Conservation (phyloP, 23 tunicate genomes). For the Styela clava region DNA sequence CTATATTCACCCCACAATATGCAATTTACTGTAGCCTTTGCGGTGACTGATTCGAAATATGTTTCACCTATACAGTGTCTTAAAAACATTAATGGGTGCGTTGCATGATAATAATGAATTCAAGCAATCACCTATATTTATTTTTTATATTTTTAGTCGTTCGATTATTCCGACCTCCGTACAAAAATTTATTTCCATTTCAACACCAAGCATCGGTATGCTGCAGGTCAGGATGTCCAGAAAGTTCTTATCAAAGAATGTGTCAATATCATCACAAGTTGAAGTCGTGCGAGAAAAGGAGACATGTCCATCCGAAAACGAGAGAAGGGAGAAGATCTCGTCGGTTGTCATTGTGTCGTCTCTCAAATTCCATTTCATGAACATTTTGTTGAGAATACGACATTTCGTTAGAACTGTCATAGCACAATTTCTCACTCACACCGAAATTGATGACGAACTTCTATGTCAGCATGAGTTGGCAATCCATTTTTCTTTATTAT, state of each 20-base stretch:
- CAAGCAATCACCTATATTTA: too few species aligned
- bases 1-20: too few species aligned
- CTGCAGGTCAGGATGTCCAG: constrained; percentile 22
- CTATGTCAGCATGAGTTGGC: background rate
- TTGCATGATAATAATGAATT: too few species aligned
- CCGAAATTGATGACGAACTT: too few species aligned
- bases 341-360: background rate
- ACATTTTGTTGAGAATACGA: too few species aligned
- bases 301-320: background rate
- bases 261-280: constrained; percentile 13
- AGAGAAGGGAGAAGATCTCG: background rate
- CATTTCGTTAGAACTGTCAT: too few species aligned
- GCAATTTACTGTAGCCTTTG: too few species aligned
- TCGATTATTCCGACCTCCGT: constrained; percentile 11
- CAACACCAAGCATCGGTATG: constrained; percentile 22
- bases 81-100: too few species aligned
- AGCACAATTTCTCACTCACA: too few species aligned
- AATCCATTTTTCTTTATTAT: too few species aligned
- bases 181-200: constrained; percentile 12
- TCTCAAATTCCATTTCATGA: background rate
- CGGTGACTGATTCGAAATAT: too few species aligned
- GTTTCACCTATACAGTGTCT: too few species aligned
- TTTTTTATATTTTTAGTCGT: constrained; percentile 11
- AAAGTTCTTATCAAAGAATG: constrained; percentile 10
- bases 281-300: background rate